Evolutionary conservation across 2,888 invertebrate species (phyloP), one percentile per base, ranked within the genome.

Genomic region (Chloroclysta siterata): DNA sequence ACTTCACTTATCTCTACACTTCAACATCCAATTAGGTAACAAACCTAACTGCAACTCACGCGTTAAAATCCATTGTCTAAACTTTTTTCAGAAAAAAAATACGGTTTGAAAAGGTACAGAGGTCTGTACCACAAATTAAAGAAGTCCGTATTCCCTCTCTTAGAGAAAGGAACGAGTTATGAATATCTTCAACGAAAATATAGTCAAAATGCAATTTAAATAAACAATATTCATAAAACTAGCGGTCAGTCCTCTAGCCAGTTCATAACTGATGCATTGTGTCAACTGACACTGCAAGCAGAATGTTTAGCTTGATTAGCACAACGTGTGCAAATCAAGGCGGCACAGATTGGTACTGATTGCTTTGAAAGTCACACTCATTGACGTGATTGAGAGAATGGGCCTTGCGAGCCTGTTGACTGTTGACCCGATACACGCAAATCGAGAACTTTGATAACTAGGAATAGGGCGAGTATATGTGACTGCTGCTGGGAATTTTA

Each of bases 301-400:
- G 78, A 82, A 83, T 86, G 82, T 91, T 90, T 91, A 91, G 88
- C 87, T 89, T 90, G 84, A 90, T 93, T 91, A 93, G 89, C 90
- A 83, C 84, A 84, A 87, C 88, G 86, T 89, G 85, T 84, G 90
- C 90, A 87, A 90, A 90, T 84, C 86, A 83, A 77, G 83, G 54
- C 51, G 51, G 76, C 70, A 74, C 79, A 78, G 80, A 90, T 91
- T 90, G 86, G 84, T 86, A 87, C 86, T 90, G 89, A 92, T 92
- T 89, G 87, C 75, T 71, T 77, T 77, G 79, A 81, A 75, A 79
- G 84, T 75, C 81, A 74, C 75, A 79, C 80, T 89, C 84, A 89
- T 90, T 90, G 88, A 74, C 72, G 84, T 88, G 87, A 90, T 90
- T 90, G 88, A 84, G 81, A 74, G 84, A 90, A 85, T 87, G 84